Conservation (phyloP, 2,797 vertebrate genomes). For the Schizothorax lantsangensis region DNA sequence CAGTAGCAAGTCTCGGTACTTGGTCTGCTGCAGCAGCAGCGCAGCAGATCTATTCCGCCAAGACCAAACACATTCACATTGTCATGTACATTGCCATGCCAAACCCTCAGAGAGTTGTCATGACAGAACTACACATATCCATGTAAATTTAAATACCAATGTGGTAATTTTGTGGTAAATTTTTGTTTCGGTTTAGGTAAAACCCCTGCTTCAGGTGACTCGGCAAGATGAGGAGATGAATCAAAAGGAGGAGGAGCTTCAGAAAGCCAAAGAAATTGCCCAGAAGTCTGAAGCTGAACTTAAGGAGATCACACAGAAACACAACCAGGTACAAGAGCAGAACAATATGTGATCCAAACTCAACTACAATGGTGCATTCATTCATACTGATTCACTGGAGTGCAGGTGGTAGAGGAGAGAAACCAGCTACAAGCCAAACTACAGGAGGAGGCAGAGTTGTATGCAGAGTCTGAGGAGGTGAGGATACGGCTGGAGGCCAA, state of each 20-base stretch:
- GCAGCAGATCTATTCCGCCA: background rate
- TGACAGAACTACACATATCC: conserved; percentile 65
- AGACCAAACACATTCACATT: background rate
- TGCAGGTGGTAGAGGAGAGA: conserved; percentile 89
- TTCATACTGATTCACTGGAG: background rate
- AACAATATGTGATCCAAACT: background rate
- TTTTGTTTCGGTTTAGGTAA: conserved; percentile 81
- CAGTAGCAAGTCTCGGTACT: background rate
- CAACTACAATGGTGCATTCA: background rate
- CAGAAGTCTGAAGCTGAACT: conserved; percentile 86
- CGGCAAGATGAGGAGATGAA: conserved; percentile 97
- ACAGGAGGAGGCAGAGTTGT: conserved; percentile 95
- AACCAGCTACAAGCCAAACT: conserved; percentile 91
- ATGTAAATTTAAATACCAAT: background rate
- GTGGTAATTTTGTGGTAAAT: background rate
- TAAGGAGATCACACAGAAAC: conserved; percentile 89
- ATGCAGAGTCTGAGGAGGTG: conserved; percentile 96
- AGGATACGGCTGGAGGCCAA: conserved; percentile 90
- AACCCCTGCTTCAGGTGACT: conserved; percentile 96
- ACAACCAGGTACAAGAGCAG: conserved; percentile 80
- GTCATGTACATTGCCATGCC: background rate
- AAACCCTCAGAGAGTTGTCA: background rate
- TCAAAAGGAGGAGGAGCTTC: conserved; percentile 92
- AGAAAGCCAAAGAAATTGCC: conserved; percentile 85
- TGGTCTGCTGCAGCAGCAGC: too few relatives aligned